Base-by-base conservation (phyloP, 2,797 vertebrate species). In the Nyctalus aviator region DNA sequence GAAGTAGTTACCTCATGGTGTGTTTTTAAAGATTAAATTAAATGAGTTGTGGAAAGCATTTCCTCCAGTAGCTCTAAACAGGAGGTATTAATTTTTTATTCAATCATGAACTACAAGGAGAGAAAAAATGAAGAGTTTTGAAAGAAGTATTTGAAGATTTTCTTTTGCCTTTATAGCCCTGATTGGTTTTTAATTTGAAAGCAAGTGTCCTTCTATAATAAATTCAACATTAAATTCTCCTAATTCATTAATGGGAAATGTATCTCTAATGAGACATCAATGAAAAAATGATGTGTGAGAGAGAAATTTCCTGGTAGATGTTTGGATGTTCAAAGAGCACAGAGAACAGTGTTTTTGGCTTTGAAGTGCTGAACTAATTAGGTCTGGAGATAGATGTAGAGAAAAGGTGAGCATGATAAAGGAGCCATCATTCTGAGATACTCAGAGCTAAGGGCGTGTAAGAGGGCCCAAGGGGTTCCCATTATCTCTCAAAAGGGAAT, bases 311-410 rank as follows among this genome's bases (percentile, higher is more conserved):
- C 9, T 86, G 3, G n/a, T 86, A 64, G 44, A 50, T 76, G 27
- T 73, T n/a, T 46, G 30, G 25, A 30, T 85, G 27, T 88, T 95
- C 59, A 82, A 35, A 83, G 72, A 48, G 25, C 4, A 86, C 44
- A 72, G 46, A 87, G 32, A 84, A 37, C 46, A 81, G 14, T 5
- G 12, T 64, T 76, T 73, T 68, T 37, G 57, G 32, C 57, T 96
- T 88, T 91, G 71, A 91, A 91, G 62, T 57, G 8, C n/a, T 57
- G 59, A 66, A 55, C 50, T 94, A 72, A 55, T n/a, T 94, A 79
- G 57, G 66, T 79, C 41, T 68, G 32, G 41, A 75, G 23, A 69
- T 2, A 44, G 68, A 84, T 50, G 14, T 35, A 44, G 50, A 81
- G 46, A 44, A 44, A 86, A 68, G 9, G 14, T 62, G 41, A 30